Percentiles rank a stretch among this genome's conserved stretches.
Conservation (phyloP, 2,888 invertebrate genomes). For the Apamea sordens region DNA sequence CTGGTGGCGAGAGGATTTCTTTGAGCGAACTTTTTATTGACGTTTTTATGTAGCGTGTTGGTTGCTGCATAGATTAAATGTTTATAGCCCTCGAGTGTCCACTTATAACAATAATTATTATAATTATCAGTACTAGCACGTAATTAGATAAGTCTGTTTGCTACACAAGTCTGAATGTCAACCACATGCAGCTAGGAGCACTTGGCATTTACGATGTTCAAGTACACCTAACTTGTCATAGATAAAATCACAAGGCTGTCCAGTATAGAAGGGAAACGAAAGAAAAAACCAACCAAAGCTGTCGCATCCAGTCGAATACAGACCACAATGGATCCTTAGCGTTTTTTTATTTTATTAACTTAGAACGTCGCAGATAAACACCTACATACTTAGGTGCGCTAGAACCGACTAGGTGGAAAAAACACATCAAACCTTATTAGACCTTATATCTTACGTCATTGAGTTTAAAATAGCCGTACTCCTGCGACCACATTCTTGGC, state of each 20-base stretch:
- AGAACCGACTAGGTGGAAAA: slow-evolving; percentile 45
- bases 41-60: slow-evolving; percentile 53
- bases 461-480: slow-evolving; percentile 70
- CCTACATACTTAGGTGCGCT: slow-evolving; percentile 55
- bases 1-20: slow-evolving; percentile 64
- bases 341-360: slow-evolving; percentile 58
- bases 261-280: slow-evolving; percentile 7
- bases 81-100: slow-evolving; percentile 32
- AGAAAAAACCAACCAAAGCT: slow-evolving; percentile 21
- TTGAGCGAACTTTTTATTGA: slow-evolving; percentile 63
- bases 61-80: slow-evolving; percentile 47
- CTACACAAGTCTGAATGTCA: slow-evolving; percentile 36
- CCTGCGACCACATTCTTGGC: slow-evolving; percentile 77
- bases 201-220: slow-evolving; percentile 27
- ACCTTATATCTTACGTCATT: slow-evolving; percentile 71
- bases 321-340: slow-evolving; percentile 41
- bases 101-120: slow-evolving; percentile 22
- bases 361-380: slow-evolving; percentile 58
- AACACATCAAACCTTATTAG: slow-evolving; percentile 60
- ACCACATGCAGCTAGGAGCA: slow-evolving; percentile 8
- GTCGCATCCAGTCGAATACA: slow-evolving; percentile 32
- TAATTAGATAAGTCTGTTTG: slow-evolving; percentile 27
- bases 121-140: slow-evolving; percentile 22
- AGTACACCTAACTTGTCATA: slow-evolving; percentile 26
- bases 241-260: slow-evolving; percentile 34